phyloP scores from a whole-genome alignment of 2,888 invertebrate species.

The Callyntrura guangdongensis region DNA sequence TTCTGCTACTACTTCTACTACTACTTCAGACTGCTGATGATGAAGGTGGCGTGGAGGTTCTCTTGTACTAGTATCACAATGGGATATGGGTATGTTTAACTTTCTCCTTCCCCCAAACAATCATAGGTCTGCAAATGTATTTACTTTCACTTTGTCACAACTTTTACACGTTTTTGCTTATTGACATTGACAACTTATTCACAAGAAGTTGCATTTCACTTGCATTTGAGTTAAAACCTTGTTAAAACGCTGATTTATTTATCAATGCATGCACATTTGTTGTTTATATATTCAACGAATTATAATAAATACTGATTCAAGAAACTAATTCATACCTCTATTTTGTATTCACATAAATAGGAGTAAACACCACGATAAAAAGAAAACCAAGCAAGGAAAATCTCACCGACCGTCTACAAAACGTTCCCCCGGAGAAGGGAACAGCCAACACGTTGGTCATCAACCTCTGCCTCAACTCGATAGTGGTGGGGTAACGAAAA shows the following conservation, averaged over 20 bases:
- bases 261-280: too few relatives aligned
- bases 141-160: background rate
- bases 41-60: constrained; percentile 18
- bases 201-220: too few relatives aligned
- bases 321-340: background rate
- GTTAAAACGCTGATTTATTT: background rate
- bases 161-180: background rate
- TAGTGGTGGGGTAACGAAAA: constrained; percentile 63
- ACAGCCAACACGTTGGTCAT: constrained; percentile 15
- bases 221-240: background rate
- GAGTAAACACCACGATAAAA: constrained; percentile 65
- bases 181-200: too few relatives aligned
- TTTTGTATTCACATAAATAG: constrained; percentile 25
- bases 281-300: background rate
- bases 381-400: constrained; percentile 60
- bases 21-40: constrained; percentile 32
- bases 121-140: constrained; percentile 1
- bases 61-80: constrained; percentile 1
- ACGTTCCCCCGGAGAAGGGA: constrained; percentile 4
- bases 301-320: background rate
- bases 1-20: constrained; percentile 33
- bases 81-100: constrained; percentile 48
- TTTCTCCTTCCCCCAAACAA: constrained; percentile 12
- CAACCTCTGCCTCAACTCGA: constrained; percentile 18
- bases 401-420: constrained; percentile 57